These are phyloP conservation scores for Morpho helenor DNA, from an alignment of 2,888 invertebrate species.

Conservation along the genomic window DNA sequence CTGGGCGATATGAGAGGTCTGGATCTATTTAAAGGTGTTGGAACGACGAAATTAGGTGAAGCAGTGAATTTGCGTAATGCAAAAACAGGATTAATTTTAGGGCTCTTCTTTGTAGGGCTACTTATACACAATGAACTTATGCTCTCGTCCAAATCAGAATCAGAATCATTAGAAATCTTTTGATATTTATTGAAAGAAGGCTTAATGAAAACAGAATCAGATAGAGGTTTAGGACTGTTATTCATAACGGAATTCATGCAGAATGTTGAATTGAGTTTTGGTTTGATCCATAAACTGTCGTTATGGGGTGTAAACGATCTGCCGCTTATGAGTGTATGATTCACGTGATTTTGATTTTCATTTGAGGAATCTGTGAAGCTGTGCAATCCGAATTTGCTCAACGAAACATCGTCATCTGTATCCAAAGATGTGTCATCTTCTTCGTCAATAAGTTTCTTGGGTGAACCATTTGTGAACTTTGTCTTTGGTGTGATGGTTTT, in stretches of 20 bases:
- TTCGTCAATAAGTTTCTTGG: conserved; percentile 43
- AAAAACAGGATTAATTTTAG: conserved; percentile 65
- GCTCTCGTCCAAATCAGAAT: conserved; percentile 76
- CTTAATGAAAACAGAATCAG: conserved; percentile 59
- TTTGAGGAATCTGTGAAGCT: conserved; percentile 63
- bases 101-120: conserved; percentile 55
- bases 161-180: conserved; percentile 61
- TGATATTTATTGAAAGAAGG: conserved; percentile 66
- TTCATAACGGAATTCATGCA: conserved; percentile 52
- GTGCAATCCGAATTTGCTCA: conserved; percentile 66
- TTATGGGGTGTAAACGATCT: conserved; percentile 56
- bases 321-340: conserved; percentile 51
- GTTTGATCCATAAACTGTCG: conserved; percentile 58
- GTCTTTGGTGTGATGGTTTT: conserved; percentile 43
- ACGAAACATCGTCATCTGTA: conserved; percentile 68
- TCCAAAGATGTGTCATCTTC: conserved; percentile 54
- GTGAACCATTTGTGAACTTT: conserved; percentile 42
- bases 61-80: conserved; percentile 72
- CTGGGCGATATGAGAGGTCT: conserved; percentile 80
- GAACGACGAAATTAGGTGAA: conserved; percentile 68
- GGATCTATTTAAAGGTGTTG: conserved; percentile 50
- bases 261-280: conserved; percentile 64
- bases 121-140: conserved; percentile 75
- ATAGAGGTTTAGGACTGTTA: conserved; percentile 54
- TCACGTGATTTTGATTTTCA: conserved; percentile 48